Base-by-base conservation (phyloP, 2,888 invertebrate species). In the Chirona hameri region DNA sequence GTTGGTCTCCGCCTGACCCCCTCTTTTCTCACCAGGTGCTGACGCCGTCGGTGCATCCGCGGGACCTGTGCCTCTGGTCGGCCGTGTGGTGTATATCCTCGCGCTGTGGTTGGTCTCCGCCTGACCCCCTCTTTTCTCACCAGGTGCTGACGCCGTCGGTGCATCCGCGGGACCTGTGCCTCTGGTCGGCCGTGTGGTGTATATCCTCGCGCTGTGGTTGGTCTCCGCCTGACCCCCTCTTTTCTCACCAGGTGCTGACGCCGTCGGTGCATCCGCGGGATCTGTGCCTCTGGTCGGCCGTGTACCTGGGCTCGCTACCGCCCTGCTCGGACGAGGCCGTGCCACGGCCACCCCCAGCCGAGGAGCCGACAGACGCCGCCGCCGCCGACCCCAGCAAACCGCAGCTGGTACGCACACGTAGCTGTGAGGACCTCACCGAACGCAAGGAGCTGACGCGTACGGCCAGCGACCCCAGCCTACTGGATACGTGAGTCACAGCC, bases 261-360 rank as follows among this genome's bases (percentile, higher is more conserved):
- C 95, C 96, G 82, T 93, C 94, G 85, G 94, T 92, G 88, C 93
- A 94, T 87, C 93, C 96, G 82, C 92, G 96, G 83, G 93, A 94
- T 87, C 90, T 97, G 87, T 90, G 91, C 83, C 90, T 97, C 86
- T 98, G 97, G 97, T 91, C 92, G 85, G 94, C 93, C 85, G 92
- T 97, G 84, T 97, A 96, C 90, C 90, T 94, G 86, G 94, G 93
- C 10, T 46, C 87, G 72, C 18, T 65, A 79, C 31, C 57, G 52
- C 65, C 79, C 31, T 46, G 69, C 55, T 81, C 83, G 52, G 72
- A 81, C 46, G 27, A 57, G 52, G 29, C 65, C 84, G 84, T 55
- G 76, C 76, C 55, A 31, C 79, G 46, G 65, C 85, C 39, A 84
- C 84, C 81, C 84, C 85, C 79, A 87, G 87, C 85, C 87, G 88